phyloP scores from a whole-genome alignment of 2,113 vertebrate species.

The Halichoeres trimaculatus region DNA sequence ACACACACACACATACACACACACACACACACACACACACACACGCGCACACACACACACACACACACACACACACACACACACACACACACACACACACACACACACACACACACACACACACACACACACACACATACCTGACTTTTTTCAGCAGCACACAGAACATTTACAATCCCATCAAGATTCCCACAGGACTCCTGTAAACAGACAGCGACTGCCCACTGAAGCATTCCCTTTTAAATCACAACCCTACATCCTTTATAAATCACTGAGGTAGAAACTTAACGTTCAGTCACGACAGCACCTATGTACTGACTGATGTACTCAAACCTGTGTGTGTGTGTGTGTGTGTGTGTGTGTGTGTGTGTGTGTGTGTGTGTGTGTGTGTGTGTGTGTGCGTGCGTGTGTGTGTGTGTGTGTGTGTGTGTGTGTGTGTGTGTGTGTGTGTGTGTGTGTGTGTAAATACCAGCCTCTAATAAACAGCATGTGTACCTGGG shows the following conservation, averaged over 20 bases:
- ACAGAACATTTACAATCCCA: conserved; percentile 66
- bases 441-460: conserved; percentile 27
- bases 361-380: conserved; percentile 38
- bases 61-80: conserved; percentile 39
- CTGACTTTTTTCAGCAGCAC: conserved; percentile 43
- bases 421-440: neutral
- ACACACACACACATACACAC: conserved; percentile 25
- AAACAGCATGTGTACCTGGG: conserved; percentile 58
- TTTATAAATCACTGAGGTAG: conserved; percentile 72
- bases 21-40: conserved; percentile 36
- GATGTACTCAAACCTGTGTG: conserved; percentile 41
- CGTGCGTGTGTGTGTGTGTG: no score
- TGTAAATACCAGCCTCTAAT: conserved; percentile 54
- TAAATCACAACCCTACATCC: conserved; percentile 68
- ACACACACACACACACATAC: conserved; percentile 22
- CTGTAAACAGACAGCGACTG: conserved; percentile 63
- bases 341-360: no score
- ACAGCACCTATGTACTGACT: conserved; percentile 44
- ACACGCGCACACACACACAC: no score
- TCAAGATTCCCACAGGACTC: conserved; percentile 77
- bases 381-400: conserved; percentile 22
- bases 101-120: conserved; percentile 40
- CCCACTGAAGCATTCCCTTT: conserved; percentile 57
- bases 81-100: no score
- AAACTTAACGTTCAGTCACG: conserved; percentile 47